Percentiles rank a stretch among this genome's conserved stretches.
Conservation (phyloP, 1,140 invertebrate species). For the Diprion similis region DNA sequence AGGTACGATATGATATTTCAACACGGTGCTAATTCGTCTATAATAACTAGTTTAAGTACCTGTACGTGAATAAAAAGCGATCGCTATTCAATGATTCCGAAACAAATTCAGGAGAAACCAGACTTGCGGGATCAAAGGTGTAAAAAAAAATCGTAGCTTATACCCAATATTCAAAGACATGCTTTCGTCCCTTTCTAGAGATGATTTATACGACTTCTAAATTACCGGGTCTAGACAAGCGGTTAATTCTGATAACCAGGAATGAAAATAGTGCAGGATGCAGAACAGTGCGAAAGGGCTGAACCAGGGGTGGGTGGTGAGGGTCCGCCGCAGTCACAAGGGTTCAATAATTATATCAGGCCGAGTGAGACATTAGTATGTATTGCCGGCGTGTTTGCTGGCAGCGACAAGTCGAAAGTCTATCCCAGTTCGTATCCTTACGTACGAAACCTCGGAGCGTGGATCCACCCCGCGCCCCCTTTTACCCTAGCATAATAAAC, state of each 20-base stretch:
- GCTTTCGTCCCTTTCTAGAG: too few relatives aligned
- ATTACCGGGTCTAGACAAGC: neutral
- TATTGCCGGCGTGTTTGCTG: neutral
- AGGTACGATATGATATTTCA: too few relatives aligned
- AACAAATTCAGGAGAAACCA: too few relatives aligned
- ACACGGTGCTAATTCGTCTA: too few relatives aligned
- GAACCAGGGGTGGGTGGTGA: neutral
- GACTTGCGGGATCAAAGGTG: too few relatives aligned
- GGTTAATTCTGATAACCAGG: neutral
- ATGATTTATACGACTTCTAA: too few relatives aligned
- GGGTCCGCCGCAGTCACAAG: neutral
- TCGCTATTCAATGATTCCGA: too few relatives aligned
- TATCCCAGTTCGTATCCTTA: slow-evolving; percentile 1
- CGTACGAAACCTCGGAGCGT: neutral
- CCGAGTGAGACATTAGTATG: slow-evolving; percentile 1
- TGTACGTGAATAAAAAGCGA: too few relatives aligned
- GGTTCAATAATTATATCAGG: neutral
- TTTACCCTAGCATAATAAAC: slow-evolving; percentile 10
- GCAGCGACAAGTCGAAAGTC: slow-evolving; percentile 4
- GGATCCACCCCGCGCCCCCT: slow-evolving; percentile 1
- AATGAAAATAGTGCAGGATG: neutral
- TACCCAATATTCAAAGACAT: too few relatives aligned
- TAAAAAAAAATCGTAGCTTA: too few relatives aligned
- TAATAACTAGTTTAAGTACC: too few relatives aligned
- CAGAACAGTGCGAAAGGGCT: neutral